Evolutionary conservation across 2,797 vertebrate genomes (phyloP).

Genomic region (Myotis myotis): DNA sequence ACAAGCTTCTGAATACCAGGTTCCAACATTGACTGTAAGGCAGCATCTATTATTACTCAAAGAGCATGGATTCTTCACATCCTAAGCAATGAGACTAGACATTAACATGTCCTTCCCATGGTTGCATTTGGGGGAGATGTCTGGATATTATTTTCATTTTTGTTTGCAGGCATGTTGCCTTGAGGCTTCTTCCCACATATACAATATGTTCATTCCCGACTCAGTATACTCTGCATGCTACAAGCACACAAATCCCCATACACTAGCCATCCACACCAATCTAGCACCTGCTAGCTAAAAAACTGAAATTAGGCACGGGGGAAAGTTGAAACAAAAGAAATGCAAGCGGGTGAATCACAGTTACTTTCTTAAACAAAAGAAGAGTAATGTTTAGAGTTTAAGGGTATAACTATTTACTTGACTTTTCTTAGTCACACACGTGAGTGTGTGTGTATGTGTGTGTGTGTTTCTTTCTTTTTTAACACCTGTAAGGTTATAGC

Average conservation of each 20-base stretch:
- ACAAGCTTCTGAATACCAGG: neutral
- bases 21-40: neutral
- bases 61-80: neutral
- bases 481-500: neutral
- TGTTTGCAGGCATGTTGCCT: neutral
- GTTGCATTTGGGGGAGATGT: neutral
- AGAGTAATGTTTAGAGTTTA: neutral
- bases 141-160: neutral
- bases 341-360: neutral
- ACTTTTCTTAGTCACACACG: neutral
- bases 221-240: neutral
- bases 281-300: neutral
- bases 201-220: neutral
- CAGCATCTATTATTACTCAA: neutral
- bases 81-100: neutral
- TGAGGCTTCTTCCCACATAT: neutral
- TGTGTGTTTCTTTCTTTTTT: too few relatives aligned
- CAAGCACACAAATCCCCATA: neutral
- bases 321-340: neutral
- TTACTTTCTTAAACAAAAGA: neutral
- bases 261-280: neutral
- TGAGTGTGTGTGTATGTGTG: neutral
- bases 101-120: neutral
- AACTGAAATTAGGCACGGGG: neutral
- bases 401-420: neutral